Percentiles rank a stretch among this genome's conserved stretches.
These are phyloP conservation scores for Hippocampus kuda DNA, from an alignment of 2,797 vertebrate genomes.

Conservation along the genomic window DNA sequence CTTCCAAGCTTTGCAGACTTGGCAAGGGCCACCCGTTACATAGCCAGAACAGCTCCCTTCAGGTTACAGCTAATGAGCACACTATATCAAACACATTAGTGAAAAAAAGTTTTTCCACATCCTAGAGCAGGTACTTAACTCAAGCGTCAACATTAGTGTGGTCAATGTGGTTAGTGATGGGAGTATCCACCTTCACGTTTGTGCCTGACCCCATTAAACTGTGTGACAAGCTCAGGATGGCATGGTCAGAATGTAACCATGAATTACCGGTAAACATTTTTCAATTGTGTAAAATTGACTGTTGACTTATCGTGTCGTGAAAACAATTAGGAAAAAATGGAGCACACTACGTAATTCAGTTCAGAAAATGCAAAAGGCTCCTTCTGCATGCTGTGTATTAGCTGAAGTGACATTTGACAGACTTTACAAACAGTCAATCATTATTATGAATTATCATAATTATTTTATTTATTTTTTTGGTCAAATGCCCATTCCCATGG, in stretches of 20 bases:
- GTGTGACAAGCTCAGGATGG: background rate
- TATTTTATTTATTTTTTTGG: no score
- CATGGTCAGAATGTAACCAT: background rate
- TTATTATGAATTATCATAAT: no score
- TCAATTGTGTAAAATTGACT: background rate
- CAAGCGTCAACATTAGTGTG: conserved; percentile 31
- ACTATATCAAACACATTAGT: conserved; percentile 74
- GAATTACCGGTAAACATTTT: background rate
- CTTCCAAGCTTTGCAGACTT: conserved; percentile 57
- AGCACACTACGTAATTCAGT: background rate
- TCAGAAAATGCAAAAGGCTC: no score
- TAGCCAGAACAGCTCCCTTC: conserved; percentile 70
- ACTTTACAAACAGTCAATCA: no score
- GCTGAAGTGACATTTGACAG: no score
- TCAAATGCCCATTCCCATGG: background rate
- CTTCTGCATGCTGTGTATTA: no score
- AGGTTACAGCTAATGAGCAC: conserved; percentile 71
- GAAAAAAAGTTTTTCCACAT: conserved; percentile 54
- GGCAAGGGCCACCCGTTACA: conserved; percentile 58
- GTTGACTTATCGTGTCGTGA: background rate
- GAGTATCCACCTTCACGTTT: conserved; percentile 1
- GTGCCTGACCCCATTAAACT: conserved; percentile 3
- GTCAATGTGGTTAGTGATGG: conserved; percentile 27
- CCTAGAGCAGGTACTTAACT: conserved; percentile 44
- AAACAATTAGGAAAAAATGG: background rate